Base-by-base conservation (phyloP, 2,113 vertebrate genomes). In the Ochotona curzoniae region DNA sequence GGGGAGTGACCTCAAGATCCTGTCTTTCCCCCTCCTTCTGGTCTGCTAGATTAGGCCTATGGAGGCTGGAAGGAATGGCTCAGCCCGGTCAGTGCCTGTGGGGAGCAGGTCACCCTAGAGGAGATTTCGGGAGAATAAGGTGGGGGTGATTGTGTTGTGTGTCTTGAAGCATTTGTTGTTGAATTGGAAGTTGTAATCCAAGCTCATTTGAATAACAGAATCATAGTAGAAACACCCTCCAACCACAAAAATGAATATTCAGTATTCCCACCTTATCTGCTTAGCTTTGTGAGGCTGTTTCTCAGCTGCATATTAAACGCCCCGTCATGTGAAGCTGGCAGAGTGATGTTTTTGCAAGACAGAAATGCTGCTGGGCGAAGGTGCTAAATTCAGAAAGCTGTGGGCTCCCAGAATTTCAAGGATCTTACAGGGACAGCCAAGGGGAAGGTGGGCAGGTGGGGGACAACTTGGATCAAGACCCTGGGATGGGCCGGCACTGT, bases 211-310 rank as follows among this genome's bases (percentile, higher is more conserved):
- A 98, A 97, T 97, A 97, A 97, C 96, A 95, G 93, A 97, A 98
- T 97, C 96, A 79, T 93, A 96, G 91, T 95, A 97, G 97, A 98
- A 97, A 97, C 93, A 97, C 94, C 96, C 97, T 97, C 96, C 93
- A 98, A 97, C 95, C 96, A 97, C 93, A 89, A 93, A 97, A 98
- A 98, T 97, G 97, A 98, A 98, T 97, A 98, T 97, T 97, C 97
- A 98, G 95, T 96, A 96, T 97, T 97, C 96, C 97, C 97, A 97
- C 97, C 96, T 97, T 98, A 98, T 97, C 97, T 97, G 95, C 84
- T 64, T 83, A 96, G 96, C 97, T 97, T 97, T 95, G 96, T 97
- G 93, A 92, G 93, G 96, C 96, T 97, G 94, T 96, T 97, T 97
- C 96, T 96, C 96, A 89, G 92, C 92, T 97, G 98, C 97, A 98